Evolutionary conservation across 2,113 vertebrate genomes (phyloP).

Genomic region (Nycticryphes semicollaris): DNA sequence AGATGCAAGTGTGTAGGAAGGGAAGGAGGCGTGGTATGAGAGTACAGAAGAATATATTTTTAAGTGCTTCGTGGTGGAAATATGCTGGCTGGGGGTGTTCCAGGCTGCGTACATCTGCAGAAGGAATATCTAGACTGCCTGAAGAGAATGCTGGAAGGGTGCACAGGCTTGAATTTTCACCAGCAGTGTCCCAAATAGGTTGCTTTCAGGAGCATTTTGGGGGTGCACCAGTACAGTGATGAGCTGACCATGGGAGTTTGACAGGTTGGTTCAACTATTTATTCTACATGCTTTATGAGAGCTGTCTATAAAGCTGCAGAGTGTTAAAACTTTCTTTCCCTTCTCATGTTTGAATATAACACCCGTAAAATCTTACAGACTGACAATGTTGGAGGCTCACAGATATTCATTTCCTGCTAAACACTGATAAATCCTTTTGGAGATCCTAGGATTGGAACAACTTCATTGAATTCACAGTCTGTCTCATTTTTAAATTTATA

Average conservation of each 20-base stretch:
- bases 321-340: background rate
- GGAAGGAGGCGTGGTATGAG: background rate
- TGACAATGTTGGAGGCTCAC: background rate
- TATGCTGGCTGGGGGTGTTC: background rate
- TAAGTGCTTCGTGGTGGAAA: background rate
- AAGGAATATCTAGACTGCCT: background rate
- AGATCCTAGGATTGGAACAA: background rate
- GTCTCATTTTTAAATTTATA: background rate
- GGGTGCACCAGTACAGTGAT: background rate
- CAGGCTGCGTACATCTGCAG: background rate
- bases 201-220: background rate
- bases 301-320: background rate
- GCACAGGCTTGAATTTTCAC: background rate
- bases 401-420: background rate
- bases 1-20: background rate
- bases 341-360: background rate
- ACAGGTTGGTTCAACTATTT: background rate
- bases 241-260: background rate
- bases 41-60: background rate
- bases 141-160: background rate
- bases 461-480: background rate
- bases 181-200: background rate
- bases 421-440: background rate
- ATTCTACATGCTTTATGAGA: background rate
- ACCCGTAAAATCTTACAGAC: background rate